Conservation (phyloP, 1,140 invertebrate species). For the Carcinoscorpius rotundicauda region DNA sequence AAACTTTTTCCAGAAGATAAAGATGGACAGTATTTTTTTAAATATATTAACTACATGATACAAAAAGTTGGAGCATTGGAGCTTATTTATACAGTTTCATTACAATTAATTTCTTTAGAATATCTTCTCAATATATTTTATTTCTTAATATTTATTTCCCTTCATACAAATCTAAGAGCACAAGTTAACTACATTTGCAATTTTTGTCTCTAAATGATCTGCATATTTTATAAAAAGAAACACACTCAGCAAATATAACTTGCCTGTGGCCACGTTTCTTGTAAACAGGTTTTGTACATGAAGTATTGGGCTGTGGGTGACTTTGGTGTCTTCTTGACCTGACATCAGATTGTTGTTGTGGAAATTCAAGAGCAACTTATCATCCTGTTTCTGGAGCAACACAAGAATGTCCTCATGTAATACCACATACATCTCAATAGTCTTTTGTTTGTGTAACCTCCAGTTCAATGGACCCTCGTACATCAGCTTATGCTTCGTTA, state of each 20-base stretch:
- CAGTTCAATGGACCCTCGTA: conserved; percentile 68
- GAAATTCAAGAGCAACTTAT: conserved; percentile 67
- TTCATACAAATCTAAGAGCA: too few relatives aligned
- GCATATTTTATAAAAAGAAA: too few relatives aligned
- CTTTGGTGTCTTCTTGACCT: conserved; percentile 38
- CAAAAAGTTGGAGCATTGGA: too few relatives aligned
- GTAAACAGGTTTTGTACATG: conserved; percentile 55
- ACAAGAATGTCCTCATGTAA: conserved; percentile 76
- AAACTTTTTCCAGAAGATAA: too few relatives aligned
- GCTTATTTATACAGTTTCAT: too few relatives aligned
- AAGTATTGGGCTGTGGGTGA: conserved; percentile 54
- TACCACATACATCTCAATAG: conserved; percentile 69
- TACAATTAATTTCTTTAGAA: too few relatives aligned
- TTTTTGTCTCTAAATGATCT: too few relatives aligned
- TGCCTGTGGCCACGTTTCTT: conserved; percentile 63
- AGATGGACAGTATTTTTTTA: too few relatives aligned
- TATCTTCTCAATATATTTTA: too few relatives aligned
- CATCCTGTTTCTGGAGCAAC: conserved; percentile 71
- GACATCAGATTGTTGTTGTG: conserved; percentile 39
- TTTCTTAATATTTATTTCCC: too few relatives aligned
- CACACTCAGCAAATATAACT: too few relatives aligned
- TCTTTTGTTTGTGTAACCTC: conserved; percentile 53
- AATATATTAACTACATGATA: too few relatives aligned
- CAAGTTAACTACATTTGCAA: conserved; percentile 1
- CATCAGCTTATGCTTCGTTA: conserved; percentile 63